phyloP scores from a whole-genome alignment of 2,113 vertebrate genomes.

The Tringa solitaria region DNA sequence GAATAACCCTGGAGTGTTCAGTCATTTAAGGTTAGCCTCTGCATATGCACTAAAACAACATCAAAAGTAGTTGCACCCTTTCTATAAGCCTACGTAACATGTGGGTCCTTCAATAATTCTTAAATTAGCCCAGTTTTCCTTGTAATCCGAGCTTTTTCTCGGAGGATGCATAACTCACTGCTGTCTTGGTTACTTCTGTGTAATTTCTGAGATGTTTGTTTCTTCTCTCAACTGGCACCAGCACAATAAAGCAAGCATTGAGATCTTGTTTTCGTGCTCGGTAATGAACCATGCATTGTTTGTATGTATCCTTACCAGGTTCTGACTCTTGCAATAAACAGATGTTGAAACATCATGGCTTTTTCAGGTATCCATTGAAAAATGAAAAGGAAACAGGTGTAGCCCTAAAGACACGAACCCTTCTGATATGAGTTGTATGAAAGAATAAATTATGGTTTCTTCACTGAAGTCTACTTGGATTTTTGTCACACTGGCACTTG shows the following conservation, averaged over 20 bases:
- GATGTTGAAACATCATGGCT: not conserved
- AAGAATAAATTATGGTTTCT: not conserved
- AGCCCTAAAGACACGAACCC: not conserved
- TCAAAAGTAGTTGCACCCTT: not conserved
- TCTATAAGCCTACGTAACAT: not conserved
- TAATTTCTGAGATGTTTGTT: not conserved
- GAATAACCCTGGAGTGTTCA: not conserved
- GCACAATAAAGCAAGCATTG: conserved; percentile 1
- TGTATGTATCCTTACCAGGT: not conserved
- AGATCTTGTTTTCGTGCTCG: not conserved
- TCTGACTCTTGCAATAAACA: conserved; percentile 45
- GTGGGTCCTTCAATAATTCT: not conserved
- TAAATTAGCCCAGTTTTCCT: not conserved
- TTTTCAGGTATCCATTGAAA: conserved; percentile 15
- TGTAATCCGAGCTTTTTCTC: not conserved
- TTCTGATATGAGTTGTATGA: not conserved
- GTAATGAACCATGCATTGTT: not conserved
- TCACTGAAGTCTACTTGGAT: not conserved
- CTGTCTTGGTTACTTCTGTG: not conserved
- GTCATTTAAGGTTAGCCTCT: not conserved
- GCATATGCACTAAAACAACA: not conserved
- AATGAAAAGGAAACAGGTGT: not conserved
- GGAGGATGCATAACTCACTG: not conserved
- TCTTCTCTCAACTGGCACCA: not conserved
- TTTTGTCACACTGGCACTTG: not conserved